Conservation (phyloP, 2,113 vertebrate genomes). For the Anarrhichthys ocellatus region DNA sequence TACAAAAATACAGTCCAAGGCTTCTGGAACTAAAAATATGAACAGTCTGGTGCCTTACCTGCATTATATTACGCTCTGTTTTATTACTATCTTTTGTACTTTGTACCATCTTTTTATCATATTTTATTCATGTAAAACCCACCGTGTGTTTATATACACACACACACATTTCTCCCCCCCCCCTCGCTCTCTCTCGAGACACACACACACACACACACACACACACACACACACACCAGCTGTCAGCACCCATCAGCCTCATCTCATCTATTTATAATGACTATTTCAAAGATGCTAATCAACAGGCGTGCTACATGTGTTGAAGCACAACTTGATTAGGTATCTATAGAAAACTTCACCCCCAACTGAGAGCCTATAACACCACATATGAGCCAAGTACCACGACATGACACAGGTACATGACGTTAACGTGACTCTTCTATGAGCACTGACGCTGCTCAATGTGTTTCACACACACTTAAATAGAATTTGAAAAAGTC, state of each 20-base stretch:
- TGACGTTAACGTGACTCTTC: no score
- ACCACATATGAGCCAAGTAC: background rate
- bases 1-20: background rate
- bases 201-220: background rate
- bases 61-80: no score
- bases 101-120: no score
- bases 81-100: no score
- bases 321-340: background rate
- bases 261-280: background rate
- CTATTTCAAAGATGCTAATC: background rate
- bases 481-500: no score
- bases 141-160: background rate
- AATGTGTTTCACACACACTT: background rate
- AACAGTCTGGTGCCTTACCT: background rate
- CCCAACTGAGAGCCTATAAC: background rate
- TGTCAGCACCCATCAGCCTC: constrained; percentile 42
- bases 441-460: no score
- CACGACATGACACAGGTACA: background rate
- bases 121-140: no score
- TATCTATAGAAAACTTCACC: no score
- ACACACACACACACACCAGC: constrained; percentile 40
- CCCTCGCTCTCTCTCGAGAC: background rate
- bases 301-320: background rate
- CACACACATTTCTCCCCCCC: background rate
- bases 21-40: background rate